A percentile compares a stretch with the other conserved stretches of the same genome.
Conservation (phyloP, 1,140 invertebrate species). For the Zaprionus inermis region DNA sequence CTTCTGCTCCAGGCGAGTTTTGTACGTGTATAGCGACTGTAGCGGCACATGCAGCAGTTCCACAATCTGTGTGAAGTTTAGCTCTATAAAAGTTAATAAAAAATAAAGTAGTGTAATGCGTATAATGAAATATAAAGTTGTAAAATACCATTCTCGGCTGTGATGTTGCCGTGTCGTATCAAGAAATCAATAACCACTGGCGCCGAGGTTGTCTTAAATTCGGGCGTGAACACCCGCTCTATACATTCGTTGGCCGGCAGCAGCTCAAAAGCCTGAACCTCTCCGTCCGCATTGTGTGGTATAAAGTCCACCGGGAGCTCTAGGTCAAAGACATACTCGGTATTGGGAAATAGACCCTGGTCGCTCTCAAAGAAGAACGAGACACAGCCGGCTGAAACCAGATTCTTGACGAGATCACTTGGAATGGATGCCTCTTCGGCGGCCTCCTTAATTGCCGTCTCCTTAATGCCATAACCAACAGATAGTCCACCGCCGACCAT, state of each 20-base stretch:
- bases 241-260: constrained; percentile 92
- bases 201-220: constrained; percentile 97
- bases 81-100: constrained; percentile 86
- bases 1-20: constrained; percentile 65
- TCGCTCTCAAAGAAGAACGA: constrained; percentile 97
- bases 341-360: constrained; percentile 95
- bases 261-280: constrained; percentile 95
- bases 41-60: constrained; percentile 94
- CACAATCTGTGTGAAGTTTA: constrained; percentile 92
- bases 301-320: constrained; percentile 95
- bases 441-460: constrained; percentile 96
- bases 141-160: constrained; percentile 92
- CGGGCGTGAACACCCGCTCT: constrained; percentile 90
- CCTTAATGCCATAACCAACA: constrained; percentile 93
- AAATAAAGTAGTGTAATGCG: neutral
- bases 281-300: constrained; percentile 95
- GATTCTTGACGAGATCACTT: constrained; percentile 88
- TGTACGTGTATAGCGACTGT: constrained; percentile 88
- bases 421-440: constrained; percentile 96
- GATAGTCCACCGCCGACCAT: constrained; percentile 97
- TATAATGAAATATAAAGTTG: neutral
- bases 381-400: constrained; percentile 92
- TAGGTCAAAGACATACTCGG: constrained; percentile 97
- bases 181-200: constrained; percentile 96
- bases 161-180: constrained; percentile 94